Evolutionary conservation across 1,140 invertebrate genomes (phyloP), one percentile per base, ranked within the genome.

Genomic region (Cyclargus thomasi): DNA sequence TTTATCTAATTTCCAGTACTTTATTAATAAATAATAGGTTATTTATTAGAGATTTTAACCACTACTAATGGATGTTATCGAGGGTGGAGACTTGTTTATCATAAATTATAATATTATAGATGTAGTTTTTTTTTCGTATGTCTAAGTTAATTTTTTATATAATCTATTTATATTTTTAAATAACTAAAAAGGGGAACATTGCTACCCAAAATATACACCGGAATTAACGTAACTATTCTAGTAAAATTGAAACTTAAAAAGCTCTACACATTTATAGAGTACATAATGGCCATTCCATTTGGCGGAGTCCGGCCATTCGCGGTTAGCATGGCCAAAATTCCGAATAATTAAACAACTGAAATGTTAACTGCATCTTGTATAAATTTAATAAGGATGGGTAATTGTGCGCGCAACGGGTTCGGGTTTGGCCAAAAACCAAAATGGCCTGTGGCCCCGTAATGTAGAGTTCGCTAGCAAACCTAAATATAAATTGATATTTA

Each of bases 351-450:
- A 88, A 86, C 85, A 84, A 84, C 81, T 86, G 79, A 83, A 85
- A 89, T 88, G 83, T 86, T 86, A 85, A 82, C 81, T 78, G 79
- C 78, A 74, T 81, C 80, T 80, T 83, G 83, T 82, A 86, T 86
- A 88, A 85, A 88, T 88, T 85, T 88, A 86, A 86, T 86, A 86
- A 82, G 78, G 79, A 86, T 86, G 79, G 83, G 76, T 82, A 79
- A 85, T 88, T 85, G 74, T 77, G 77, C 80, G 80, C 78, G 74
- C 69, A 77, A 83, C 77, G 80, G 74, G 74, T 85, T 85, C 83
- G 73, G 84, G 80, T 82, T 85, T 84, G 79, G 81, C 79, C 77
- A 78, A 85, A 85, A 86, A 88, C 82, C 82, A 79, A 82, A 86
- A 84, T 80, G 78, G 64, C 21, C 47, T 65, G 53, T 75, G 73